Evolutionary conservation across 2,797 vertebrate genomes (phyloP).

Genomic region (Parauchenoglanis ngamensis): DNA sequence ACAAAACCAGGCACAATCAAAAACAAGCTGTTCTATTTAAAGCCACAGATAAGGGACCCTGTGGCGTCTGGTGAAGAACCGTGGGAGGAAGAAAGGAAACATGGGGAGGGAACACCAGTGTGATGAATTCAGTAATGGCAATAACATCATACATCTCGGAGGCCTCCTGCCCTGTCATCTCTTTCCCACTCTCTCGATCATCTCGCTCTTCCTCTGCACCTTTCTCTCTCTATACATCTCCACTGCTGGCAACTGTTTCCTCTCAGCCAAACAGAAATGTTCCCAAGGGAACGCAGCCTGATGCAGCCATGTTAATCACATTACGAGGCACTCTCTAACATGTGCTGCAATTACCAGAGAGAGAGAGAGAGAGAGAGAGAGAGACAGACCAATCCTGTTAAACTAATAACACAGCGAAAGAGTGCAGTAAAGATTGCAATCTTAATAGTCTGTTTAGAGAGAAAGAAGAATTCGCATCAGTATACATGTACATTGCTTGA

Average conservation of each 20-base stretch:
- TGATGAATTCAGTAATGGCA: slow-evolving; percentile 50
- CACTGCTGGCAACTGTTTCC: slow-evolving; percentile 47
- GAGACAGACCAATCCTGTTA: slow-evolving; percentile 43
- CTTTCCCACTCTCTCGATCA: slow-evolving; percentile 20
- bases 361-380: slow-evolving; percentile 32
- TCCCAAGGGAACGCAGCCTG: slow-evolving; percentile 40
- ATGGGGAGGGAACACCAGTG: slow-evolving; percentile 22
- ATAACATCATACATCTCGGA: slow-evolving; percentile 55
- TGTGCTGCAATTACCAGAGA: slow-evolving; percentile 48
- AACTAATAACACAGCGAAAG: slow-evolving; percentile 47
- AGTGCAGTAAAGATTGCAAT: slow-evolving; percentile 7
- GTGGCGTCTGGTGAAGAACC: slow-evolving; percentile 15
- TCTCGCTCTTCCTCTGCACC: slow-evolving; percentile 28
- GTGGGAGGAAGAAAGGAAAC: slow-evolving; percentile 35
- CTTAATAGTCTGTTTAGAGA: slow-evolving; percentile 7
- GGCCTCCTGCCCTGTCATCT: slow-evolving; percentile 44
- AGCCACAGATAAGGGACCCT: slow-evolving; percentile 35
- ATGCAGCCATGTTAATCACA: slow-evolving; percentile 56
- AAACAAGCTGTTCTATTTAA: slow-evolving; percentile 32
- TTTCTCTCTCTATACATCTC: slow-evolving; percentile 32
- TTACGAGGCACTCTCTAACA: slow-evolving; percentile 50
- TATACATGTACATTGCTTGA: not conserved
- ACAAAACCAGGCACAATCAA: slow-evolving; percentile 8
- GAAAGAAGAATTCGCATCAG: not conserved
- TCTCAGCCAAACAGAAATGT: slow-evolving; percentile 41